These are phyloP conservation scores for Samia ricini DNA, from an alignment of 1,140 invertebrate species.

Conservation along the genomic window DNA sequence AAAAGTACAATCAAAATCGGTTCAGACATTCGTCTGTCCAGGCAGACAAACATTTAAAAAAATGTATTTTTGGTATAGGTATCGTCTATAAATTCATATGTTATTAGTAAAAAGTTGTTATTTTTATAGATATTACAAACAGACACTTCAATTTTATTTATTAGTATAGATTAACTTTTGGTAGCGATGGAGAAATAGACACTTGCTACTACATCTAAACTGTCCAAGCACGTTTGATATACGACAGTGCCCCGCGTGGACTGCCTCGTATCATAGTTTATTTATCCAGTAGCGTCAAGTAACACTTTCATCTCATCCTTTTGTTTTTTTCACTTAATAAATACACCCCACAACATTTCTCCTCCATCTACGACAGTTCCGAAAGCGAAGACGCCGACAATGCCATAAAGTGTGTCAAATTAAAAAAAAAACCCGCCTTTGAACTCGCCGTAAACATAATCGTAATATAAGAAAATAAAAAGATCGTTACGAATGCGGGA, in stretches of 20 bases:
- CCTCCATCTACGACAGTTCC: slow-evolving; percentile 39
- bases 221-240: not conserved
- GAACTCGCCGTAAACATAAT: slow-evolving; percentile 66
- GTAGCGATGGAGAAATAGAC: not conserved
- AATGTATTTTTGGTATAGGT: too few relatives aligned
- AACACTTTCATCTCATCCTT: not conserved
- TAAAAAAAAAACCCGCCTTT: slow-evolving; percentile 73
- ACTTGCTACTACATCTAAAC: not conserved
- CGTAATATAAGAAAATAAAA: slow-evolving; percentile 45
- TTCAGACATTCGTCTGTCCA: too few relatives aligned
- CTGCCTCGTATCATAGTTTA: not conserved
- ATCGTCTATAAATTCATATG: too few relatives aligned
- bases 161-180: too few relatives aligned
- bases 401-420: slow-evolving; percentile 73
- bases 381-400: slow-evolving; percentile 50
- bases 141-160: too few relatives aligned
- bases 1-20: too few relatives aligned
- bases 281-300: slow-evolving; percentile 10
- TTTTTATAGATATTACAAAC: too few relatives aligned
- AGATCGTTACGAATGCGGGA: slow-evolving; percentile 57
- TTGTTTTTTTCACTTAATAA: slow-evolving; percentile 48
- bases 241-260: not conserved
- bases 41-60: too few relatives aligned
- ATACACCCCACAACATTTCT: slow-evolving; percentile 33
- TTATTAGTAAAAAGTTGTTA: too few relatives aligned